Conservation (phyloP, 1,140 invertebrate genomes). For the Drosophila eugracilis region DNA sequence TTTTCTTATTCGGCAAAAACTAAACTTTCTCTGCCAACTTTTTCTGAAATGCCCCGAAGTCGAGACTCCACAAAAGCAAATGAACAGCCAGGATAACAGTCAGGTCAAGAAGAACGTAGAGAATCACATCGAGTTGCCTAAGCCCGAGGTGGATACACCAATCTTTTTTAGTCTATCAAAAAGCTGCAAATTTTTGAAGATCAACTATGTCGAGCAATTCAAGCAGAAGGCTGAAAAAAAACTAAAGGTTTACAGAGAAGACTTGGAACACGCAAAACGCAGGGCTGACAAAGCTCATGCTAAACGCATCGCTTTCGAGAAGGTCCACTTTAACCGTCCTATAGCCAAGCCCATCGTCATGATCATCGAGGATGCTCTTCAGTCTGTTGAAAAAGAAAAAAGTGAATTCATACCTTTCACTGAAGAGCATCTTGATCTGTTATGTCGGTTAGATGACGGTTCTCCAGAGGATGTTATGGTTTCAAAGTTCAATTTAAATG, state of each 20-base stretch:
- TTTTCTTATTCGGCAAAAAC: no score
- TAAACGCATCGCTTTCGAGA: background rate
- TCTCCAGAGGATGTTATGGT: slow-evolving; percentile 72
- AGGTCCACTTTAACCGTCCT: background rate
- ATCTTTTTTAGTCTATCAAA: no score
- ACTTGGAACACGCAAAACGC: background rate
- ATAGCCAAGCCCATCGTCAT: no score
- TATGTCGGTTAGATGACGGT: background rate
- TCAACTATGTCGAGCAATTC: background rate
- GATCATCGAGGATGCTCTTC: no score
- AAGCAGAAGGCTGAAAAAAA: background rate
- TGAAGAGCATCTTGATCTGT: background rate
- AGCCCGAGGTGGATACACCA: no score
- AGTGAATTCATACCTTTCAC: background rate
- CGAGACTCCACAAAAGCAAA: no score
- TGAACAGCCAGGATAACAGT: no score
- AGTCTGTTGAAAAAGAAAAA: background rate
- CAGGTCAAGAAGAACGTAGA: no score
- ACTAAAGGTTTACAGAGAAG: no score
- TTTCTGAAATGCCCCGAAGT: no score
- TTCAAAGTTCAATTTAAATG: slow-evolving; percentile 87
- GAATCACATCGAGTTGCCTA: no score
- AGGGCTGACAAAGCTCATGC: background rate
- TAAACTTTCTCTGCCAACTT: no score
- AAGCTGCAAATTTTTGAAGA: background rate